Evolutionary conservation across 2,113 vertebrate genomes (phyloP).

Genomic region (Ciconia boyciana): DNA sequence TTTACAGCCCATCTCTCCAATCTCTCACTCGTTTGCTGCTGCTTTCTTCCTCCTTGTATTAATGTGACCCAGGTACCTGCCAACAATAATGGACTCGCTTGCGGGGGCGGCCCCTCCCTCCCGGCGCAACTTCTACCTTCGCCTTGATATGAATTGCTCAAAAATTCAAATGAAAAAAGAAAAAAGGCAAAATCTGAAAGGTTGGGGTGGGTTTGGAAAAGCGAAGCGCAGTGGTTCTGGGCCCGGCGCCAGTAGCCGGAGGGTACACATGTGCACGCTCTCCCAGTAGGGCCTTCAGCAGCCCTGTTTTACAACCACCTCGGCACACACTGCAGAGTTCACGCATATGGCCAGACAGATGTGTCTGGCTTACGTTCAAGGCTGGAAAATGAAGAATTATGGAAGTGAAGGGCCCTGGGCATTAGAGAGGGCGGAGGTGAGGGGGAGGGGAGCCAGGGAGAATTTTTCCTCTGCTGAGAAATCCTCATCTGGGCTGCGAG

Average conservation of each 20-base stretch:
- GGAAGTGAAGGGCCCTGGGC: slow-evolving; percentile 96
- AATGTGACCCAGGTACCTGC: slow-evolving; percentile 77
- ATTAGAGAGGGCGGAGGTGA: slow-evolving; percentile 74
- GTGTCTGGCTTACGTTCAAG: slow-evolving; percentile 96
- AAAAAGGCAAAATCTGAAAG: slow-evolving; percentile 73
- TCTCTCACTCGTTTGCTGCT: slow-evolving; percentile 65
- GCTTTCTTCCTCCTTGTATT: slow-evolving; percentile 75
- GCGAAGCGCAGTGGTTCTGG: slow-evolving; percentile 81
- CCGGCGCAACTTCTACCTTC: slow-evolving; percentile 69
- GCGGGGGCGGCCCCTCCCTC: slow-evolving; percentile 68
- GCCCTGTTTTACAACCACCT: slow-evolving; percentile 87
- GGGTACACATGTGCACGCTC: slow-evolving; percentile 83
- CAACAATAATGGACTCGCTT: slow-evolving; percentile 74
- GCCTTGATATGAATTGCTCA: slow-evolving; percentile 51
- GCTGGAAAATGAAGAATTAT: slow-evolving; percentile 95
- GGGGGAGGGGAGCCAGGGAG: slow-evolving; percentile 68
- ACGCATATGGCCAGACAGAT: slow-evolving; percentile 99
- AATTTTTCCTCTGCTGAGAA: slow-evolving; percentile 80
- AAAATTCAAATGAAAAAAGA: slow-evolving; percentile 62
- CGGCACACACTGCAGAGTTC: slow-evolving; percentile 86
- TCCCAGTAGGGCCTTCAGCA: slow-evolving; percentile 87
- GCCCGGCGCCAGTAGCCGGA: slow-evolving; percentile 80
- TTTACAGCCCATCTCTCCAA: slow-evolving; percentile 73
- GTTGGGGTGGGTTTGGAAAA: slow-evolving; percentile 80
- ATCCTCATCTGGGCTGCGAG: slow-evolving; percentile 77